Evolutionary conservation across 2,888 invertebrate species (phyloP).

Genomic region (Orgyia antiqua): DNA sequence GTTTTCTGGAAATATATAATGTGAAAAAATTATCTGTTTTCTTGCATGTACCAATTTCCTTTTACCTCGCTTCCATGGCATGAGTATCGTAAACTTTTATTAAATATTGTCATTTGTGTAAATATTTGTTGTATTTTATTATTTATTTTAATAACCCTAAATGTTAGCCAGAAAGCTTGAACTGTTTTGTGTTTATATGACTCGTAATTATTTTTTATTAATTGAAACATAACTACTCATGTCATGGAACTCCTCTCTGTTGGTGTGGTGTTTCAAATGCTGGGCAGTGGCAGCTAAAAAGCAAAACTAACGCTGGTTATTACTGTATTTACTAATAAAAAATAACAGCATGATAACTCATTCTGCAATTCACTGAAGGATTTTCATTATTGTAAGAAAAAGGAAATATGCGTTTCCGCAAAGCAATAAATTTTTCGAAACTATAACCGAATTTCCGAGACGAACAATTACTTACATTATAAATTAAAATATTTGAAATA

Average conservation of each 20-base stretch:
- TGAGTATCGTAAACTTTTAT: conserved; percentile 25
- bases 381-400: too few relatives aligned
- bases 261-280: conserved; percentile 12
- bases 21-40: conserved; percentile 67
- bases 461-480: too few relatives aligned
- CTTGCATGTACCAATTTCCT: conserved; percentile 66
- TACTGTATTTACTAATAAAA: conserved; percentile 18
- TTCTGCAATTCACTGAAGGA: too few relatives aligned
- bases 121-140: neutral
- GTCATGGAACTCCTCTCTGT: conserved; percentile 24
- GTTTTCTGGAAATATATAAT: conserved; percentile 60
- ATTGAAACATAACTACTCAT: conserved; percentile 15
- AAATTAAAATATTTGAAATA: too few relatives aligned
- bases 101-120: neutral
- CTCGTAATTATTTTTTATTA: too few relatives aligned
- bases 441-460: too few relatives aligned
- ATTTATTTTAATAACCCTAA: neutral
- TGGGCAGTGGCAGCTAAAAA: conserved; percentile 9
- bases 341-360: too few relatives aligned
- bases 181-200: neutral
- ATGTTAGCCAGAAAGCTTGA: too few relatives aligned
- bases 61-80: conserved; percentile 45
- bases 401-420: too few relatives aligned
- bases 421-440: too few relatives aligned
- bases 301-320: conserved; percentile 21